Evolutionary conservation across 2,888 invertebrate genomes (phyloP), one percentile per base, ranked within the genome.

Genomic region (Chironomus tentans): DNA sequence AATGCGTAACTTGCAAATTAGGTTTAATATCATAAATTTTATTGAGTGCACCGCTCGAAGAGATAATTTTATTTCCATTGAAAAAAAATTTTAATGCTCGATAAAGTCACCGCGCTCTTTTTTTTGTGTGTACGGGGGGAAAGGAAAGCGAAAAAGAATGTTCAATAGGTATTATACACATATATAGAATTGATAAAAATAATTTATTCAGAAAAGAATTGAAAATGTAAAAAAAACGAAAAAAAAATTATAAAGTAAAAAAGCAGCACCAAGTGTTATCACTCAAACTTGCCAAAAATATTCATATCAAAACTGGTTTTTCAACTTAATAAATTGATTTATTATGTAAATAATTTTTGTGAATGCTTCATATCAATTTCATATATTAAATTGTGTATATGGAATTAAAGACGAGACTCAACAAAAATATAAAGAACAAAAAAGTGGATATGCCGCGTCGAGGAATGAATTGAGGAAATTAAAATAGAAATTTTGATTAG

Each of bases 341-440:
- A 73, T 73, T 73, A 73, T 73, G 73, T 73, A 73, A 73, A 73
- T 73, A 62, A 73, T 73, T 73, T 73, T 73, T 61, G 24, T 62
- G 56, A 24, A 28, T 22, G 71, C 46, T 71, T 56, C 56, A 24
- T 71, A 71, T 71, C 71, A 71, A 71, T 24, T 56, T 71, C 65
- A 56, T 56, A 56, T 56, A 18, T 56, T 56, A 56, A 38, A 38
- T 10, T 38, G 38, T 38, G 38, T 2, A 38, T 38, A 38, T 38
- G 38, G 38, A 38, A 38, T 56, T 56, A 56, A 56, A 56, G n/a
- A 38, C 7, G 38, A 38, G 38, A 38, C 38, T 10, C 4, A 38
- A 10, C 38, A 38, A 38, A 10, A 38, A 38, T 10, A 38, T 38
- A 38, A 38, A 38, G 10, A 38, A 38, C 38, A 38, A 38, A 38